Conservation (phyloP, 2,113 vertebrate species). For the Antechinus stuartii region DNA sequence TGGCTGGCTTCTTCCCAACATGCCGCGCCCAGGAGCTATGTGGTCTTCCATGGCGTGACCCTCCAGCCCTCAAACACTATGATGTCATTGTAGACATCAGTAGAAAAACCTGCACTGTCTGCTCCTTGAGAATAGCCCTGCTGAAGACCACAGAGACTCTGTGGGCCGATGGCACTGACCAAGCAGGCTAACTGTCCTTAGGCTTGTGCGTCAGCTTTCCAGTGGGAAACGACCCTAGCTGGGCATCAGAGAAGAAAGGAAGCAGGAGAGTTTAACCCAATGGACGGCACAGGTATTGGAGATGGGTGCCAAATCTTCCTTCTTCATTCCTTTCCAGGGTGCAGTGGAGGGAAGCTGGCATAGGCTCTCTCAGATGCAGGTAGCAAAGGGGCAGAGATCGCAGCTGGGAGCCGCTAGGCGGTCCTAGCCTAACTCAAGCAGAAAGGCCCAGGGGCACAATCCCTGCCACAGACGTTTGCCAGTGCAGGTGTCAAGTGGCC, state of each 20-base stretch:
- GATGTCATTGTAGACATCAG: not conserved
- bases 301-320: conserved; percentile 21
- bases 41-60: conserved; percentile 10
- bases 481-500: not conserved
- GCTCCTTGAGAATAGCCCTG: conserved; percentile 20
- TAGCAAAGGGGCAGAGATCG: not conserved
- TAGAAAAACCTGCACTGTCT: conserved; percentile 8
- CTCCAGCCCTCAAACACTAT: conserved; percentile 10
- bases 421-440: not conserved
- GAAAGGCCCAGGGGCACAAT: not conserved
- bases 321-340: not conserved
- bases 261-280: conserved; percentile 21
- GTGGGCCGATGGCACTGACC: conserved; percentile 37
- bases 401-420: not conserved
- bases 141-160: conserved; percentile 16
- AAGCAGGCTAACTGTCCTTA: conserved; percentile 24
- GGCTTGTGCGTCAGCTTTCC: not conserved
- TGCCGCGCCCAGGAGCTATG: not conserved
- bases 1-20: conserved; percentile 15
- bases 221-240: conserved; percentile 31
- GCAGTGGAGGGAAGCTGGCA: not conserved
- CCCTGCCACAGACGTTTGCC: not conserved
- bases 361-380: not conserved
- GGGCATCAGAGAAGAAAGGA: conserved; percentile 35
- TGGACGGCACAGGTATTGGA: not conserved